Base-by-base conservation (phyloP, 2,113 vertebrate genomes). In the Cyprinus carpio region DNA sequence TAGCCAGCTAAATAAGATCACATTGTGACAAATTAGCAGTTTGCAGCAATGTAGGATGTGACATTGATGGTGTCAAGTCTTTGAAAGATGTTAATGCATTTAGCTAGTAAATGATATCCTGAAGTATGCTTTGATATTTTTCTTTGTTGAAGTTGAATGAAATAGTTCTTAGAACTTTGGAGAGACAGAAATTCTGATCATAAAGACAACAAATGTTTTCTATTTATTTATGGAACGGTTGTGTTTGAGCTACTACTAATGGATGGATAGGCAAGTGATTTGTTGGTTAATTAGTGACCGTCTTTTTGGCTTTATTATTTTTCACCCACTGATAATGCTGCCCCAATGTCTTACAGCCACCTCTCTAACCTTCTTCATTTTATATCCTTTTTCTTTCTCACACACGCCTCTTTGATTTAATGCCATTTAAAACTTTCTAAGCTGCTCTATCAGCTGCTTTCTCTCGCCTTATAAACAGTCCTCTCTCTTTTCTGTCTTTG, bases 401-500 rank as follows among this genome's bases (percentile, higher is more conserved):
- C 49, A 76, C 75, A 56, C 49, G 16, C 49, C 2, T 9, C 3
- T 56, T 54, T 34, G 27, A n/a, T 76, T 76, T 15, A 80, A 25
- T 6, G 15, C 4, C 58, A 49, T 18, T 34, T 81, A 25, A 27
- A 65, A 25, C 23, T 46, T 46, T 25, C 25, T 43, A 65, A 65
- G 76, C 37, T 40, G 4, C 18, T 20, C 1, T 49, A 6, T 60
- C 4, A 65, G 76, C 37, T 40, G 4, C 18, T 20, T 7, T 75
- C 6, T 60, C 4, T 71, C n/a, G 6, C 82, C 31, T 54, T 31
- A 51, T 65, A 81, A 81, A 88, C 81, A 77, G 72, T n/a, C 49
- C 58, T 82, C 43, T 69, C 72, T 58, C 76, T 72, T 71, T 25
- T 56, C 72, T 74, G 23, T 37, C 46, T 71, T 74, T 56, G 58